Evolutionary conservation across 2,113 vertebrate species (phyloP).

Genomic region (Coryphaenoides rupestris): DNA sequence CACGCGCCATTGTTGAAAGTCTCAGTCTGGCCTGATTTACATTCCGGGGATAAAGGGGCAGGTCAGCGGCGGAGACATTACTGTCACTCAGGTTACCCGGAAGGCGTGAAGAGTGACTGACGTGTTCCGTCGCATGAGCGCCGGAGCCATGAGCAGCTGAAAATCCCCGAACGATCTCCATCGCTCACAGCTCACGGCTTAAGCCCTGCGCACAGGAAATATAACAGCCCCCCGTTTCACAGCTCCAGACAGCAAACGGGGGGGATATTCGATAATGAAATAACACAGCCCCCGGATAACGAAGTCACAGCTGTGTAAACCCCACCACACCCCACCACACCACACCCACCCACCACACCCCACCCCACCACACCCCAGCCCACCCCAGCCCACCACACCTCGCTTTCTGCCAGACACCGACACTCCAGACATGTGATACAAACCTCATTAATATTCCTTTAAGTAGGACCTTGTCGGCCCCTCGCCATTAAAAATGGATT

Average conservation of each 20-base stretch:
- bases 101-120: conserved; percentile 13
- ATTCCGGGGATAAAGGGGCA: conserved; percentile 19
- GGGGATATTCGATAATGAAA: conserved; percentile 48
- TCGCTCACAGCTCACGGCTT: not conserved
- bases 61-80: not conserved
- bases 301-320: conserved; percentile 46
- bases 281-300: conserved; percentile 32
- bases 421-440: conserved; percentile 36
- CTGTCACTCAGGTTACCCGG: conserved; percentile 43
- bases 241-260: conserved; percentile 23
- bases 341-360: not conserved
- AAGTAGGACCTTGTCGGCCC: conserved; percentile 25
- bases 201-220: not conserved
- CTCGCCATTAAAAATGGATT: conserved; percentile 50
- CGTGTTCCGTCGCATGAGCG: not conserved
- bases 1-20: not conserved
- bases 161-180: not conserved
- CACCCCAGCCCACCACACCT: conserved; percentile 1
- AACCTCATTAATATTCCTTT: conserved; percentile 55
- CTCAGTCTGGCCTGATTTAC: conserved; percentile 40
- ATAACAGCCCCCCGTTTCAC: conserved; percentile 9
- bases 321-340: not conserved
- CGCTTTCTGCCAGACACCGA: conserved; percentile 11
- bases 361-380: not conserved
- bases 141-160: not conserved